Base-by-base conservation (phyloP, 2,888 invertebrate species). In the Brenthis ino region DNA sequence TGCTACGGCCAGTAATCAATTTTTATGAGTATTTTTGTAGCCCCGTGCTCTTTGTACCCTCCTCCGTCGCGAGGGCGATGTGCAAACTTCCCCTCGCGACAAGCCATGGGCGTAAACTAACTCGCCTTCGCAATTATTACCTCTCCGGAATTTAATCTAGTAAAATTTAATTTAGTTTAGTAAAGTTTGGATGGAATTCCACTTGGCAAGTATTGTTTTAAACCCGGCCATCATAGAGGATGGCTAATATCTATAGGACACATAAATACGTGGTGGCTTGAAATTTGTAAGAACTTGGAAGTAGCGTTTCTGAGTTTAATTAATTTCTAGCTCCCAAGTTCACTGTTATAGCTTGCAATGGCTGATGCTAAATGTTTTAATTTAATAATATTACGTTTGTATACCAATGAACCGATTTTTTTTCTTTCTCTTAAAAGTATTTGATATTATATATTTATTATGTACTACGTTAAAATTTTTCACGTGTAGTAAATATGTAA, bases 1-100 rank as follows among this genome's bases (percentile, higher is more conserved):
- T 88, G 87, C 88, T 86, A 83, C 84, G 85, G 84, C 80, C 80
- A 85, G 89, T 89, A 91, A 91, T 91, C 89, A 91, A 90, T 89
- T 91, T 91, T 90, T 91, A 89, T 86, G 88, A 84, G 81, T 79
- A 85, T 87, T 89, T 88, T 87, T 85, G 87, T 86, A 84, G 84
- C 83, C 84, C 82, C 79, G 77, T 76, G 77, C 76, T 75, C 76
- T 77, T 68, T 68, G 75, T 71, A 71, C 74, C 76, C 75, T 73
- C 70, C 72, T 71, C 51, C 63, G 57, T 53, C 14, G 74, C 66
- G 69, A 66, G 74, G 73, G 70, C 68, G 73, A 74, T 64, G 75
- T 71, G 74, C 72, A 74, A 74, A 75, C 73, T 74, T 72, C 67
- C 65, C 72, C 65, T 68, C 57, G 70, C 66, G 68, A 69, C 71